Evolutionary conservation across 2,888 invertebrate genomes (phyloP), one percentile per base, ranked within the genome.

Genomic region (Epinotia demarniana): DNA sequence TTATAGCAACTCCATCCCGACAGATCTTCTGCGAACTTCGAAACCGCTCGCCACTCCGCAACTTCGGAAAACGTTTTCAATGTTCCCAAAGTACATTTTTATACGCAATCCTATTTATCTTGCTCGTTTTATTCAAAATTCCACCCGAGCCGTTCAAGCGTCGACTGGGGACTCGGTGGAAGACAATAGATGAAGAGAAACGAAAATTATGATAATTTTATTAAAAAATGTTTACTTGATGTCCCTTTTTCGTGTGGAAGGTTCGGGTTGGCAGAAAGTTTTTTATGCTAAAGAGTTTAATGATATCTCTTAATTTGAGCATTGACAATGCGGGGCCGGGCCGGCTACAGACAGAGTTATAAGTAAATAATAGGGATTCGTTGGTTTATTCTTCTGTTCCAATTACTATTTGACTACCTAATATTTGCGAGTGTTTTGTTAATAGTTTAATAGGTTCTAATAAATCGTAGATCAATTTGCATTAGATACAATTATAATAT

Each of bases 1-100:
- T 18, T 19, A 63, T 43, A 61, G n/a, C 27, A 49, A 33, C 60
- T 46, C 27, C 55, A 43, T 60, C 70, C 71, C 66, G 55, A 66
- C 46, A 64, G 80, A 82, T 82, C 82, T 84, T 76, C 81, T 81
- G 83, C 87, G 83, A 90, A 90, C 87, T 91, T 90, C 81, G 81
- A 83, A 86, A 84, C 87, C 85, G 80, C 84, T 19, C 55, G 55
- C 53, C 66, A 46, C 79, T 73, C 83, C 79, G 80, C 76, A 81
- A 84, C 85, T 87, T 87, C 83, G 86, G 84, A 87, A 91, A 90
- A 90, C 88, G 87, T 85, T 90, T 91, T 86, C 86, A 82, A 84
- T 90, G 89, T 89, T 86, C 85, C 77, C 80, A 81, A 79, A 77
- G 78, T 78, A 81, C 81, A 83, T 83, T 89, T 89, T 86, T 87